Percentiles rank a stretch among this genome's conserved stretches.
phyloP scores from a whole-genome alignment of 2,113 vertebrate species.

The Cephalophus harveyi region DNA sequence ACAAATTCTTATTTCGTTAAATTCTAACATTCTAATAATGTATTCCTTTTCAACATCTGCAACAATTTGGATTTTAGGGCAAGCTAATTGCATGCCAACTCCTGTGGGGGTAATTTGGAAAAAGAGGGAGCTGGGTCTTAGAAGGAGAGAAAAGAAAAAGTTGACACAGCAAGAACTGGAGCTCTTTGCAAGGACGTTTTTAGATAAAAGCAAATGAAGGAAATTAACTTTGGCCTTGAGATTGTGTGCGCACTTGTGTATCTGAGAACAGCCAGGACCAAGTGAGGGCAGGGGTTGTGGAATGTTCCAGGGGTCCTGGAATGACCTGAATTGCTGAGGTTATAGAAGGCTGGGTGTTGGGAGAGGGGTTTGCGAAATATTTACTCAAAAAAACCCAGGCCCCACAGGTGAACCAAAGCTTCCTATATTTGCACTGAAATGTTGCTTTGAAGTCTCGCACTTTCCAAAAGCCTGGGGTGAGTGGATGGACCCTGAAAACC shows the following conservation, averaged over 20 bases:
- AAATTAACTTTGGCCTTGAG: neutral
- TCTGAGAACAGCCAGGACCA: neutral
- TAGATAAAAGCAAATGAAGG: neutral
- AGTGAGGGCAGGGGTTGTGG: neutral
- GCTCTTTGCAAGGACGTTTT: neutral
- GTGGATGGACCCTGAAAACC: neutral
- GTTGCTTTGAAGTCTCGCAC: neutral
- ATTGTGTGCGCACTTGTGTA: fast-evolving
- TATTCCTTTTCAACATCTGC: neutral
- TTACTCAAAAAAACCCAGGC: neutral
- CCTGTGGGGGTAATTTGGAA: neutral
- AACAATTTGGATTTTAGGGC: neutral
- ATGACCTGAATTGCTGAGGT: neutral
- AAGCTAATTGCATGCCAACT: fast-evolving
- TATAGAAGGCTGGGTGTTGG: neutral
- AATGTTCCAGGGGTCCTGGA: neutral
- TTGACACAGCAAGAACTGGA: neutral
- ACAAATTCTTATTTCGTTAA: neutral
- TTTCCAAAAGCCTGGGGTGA: neutral
- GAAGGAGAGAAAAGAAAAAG: neutral
- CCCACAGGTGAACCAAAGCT: neutral
- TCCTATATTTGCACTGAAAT: neutral
- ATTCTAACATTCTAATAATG: neutral
- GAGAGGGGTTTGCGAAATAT: neutral
- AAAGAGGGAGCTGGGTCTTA: neutral